Conservation (phyloP, 2,797 vertebrate species). For the Capromys pilorides region DNA sequence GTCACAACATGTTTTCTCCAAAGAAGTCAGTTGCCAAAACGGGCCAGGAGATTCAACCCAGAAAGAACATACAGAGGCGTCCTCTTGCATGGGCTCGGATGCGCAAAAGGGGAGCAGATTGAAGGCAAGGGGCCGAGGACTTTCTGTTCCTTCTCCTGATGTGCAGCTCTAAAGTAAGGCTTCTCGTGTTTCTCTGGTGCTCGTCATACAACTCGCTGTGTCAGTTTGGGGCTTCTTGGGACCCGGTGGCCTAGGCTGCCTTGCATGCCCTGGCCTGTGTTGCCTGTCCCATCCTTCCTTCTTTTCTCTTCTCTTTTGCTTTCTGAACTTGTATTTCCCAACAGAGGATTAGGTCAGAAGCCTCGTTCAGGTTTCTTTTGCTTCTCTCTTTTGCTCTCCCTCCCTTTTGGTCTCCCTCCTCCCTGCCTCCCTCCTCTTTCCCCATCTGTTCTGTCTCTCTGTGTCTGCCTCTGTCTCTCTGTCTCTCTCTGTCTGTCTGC, state of each 20-base stretch:
- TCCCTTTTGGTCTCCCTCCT: background rate
- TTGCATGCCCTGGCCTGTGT: background rate
- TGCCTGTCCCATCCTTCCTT: background rate
- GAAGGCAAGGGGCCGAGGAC: background rate
- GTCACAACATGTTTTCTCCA: background rate
- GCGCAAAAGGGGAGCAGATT: background rate
- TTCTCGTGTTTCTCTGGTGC: background rate
- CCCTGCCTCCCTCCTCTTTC: no score
- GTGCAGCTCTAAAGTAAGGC: background rate
- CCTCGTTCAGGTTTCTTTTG: background rate
- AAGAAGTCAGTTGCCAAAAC: background rate
- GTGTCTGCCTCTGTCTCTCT: no score
- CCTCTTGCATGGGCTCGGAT: background rate
- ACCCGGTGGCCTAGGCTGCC: rapidly evolving
- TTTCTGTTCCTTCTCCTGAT: background rate
- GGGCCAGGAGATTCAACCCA: background rate
- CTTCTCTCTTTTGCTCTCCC: background rate
- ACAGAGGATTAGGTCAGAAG: background rate
- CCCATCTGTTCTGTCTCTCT: no score
- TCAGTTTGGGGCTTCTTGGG: background rate
- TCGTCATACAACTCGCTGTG: no score
- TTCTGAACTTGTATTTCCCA: background rate
- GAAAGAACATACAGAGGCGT: background rate
- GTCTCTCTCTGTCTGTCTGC: no score
- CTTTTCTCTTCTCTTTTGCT: background rate